Evolutionary conservation across 2,113 vertebrate species (phyloP).

Genomic region (Hippocampus guttulatus): DNA sequence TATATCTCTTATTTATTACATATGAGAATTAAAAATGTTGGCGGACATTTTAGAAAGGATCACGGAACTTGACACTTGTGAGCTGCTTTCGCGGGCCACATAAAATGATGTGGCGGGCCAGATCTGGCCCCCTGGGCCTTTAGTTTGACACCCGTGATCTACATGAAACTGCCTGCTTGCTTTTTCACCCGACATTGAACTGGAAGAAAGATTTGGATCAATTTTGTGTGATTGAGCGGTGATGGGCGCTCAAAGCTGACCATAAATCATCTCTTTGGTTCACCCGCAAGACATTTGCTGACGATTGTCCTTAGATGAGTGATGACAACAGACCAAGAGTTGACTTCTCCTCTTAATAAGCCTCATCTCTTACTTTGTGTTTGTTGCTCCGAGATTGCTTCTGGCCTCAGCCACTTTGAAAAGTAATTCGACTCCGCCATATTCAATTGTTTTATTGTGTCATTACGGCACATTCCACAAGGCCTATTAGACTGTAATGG

Average conservation of each 20-base stretch:
- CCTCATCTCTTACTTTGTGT: constrained; percentile 47
- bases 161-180: neutral
- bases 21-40: too few species aligned
- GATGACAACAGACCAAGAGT: constrained; percentile 5
- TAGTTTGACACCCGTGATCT: neutral
- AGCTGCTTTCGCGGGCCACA: too few species aligned
- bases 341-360: constrained; percentile 44
- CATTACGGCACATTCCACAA: constrained; percentile 64
- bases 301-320: neutral
- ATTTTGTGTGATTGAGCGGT: neutral
- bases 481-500: constrained; percentile 69
- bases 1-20: too few species aligned
- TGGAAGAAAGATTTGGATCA: neutral
- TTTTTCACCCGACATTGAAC: neutral
- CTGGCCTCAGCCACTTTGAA: constrained; percentile 55
- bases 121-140: too few species aligned
- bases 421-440: constrained; percentile 63
- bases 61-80: too few species aligned
- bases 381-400: constrained; percentile 60
- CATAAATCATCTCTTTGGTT: constrained; percentile 3
- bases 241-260: neutral
- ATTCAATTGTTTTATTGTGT: constrained; percentile 73
- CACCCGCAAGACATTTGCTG: neutral
- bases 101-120: too few species aligned
- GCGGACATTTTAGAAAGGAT: too few species aligned